Base-by-base conservation (phyloP, 2,113 vertebrate genomes). In the Oryzias woworae region DNA sequence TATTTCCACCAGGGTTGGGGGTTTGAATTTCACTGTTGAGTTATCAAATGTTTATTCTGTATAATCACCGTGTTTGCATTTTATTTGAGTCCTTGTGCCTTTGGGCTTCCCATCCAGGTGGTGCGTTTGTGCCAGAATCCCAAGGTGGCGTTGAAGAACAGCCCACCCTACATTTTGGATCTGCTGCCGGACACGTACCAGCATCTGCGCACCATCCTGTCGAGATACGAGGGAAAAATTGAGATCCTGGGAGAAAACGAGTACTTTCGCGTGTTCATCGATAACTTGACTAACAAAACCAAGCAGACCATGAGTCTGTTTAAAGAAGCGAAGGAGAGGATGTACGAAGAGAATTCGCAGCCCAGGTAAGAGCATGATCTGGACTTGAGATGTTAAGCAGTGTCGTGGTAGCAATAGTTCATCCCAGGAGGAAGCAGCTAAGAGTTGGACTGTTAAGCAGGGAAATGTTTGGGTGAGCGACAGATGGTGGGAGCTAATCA, bases 291-390 rank as follows among this genome's bases (percentile, higher is more conserved):
- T 86, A 98, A 98, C 85, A 99, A 99, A 88, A 98, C 96, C 7
- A 98, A 98, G 87, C 97, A 99, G 90, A 98, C 97, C 63, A 98
- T 98, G 88, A 97, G 94, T 85, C 94, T 99, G 24, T 99, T 99
- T 81, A 99, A 99, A 73, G 96, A 98, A 61, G 96, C 96, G 22
- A 99, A 98, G 61, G 97, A 99, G 51, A 80, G 95, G 82, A 99
- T 99, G 97, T 98, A 94, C 1, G 97, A 99, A 85, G 97, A 99
- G 89, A 98, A 98, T 85, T 98, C 97, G 5, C 97, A 99, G 84
- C 96, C 96, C 63, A 97, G 97, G 97, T 92, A 51, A 26, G 56
- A 5, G 7, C 10, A 7, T 18, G 36, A 26, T 42, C 22, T 14
- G 8, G 36, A 12, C 8, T 12, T 8, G 36, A 36, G 36, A 12